phyloP scores from a whole-genome alignment of 2,888 invertebrate species.

The Dryocosmus kuriphilus region DNA sequence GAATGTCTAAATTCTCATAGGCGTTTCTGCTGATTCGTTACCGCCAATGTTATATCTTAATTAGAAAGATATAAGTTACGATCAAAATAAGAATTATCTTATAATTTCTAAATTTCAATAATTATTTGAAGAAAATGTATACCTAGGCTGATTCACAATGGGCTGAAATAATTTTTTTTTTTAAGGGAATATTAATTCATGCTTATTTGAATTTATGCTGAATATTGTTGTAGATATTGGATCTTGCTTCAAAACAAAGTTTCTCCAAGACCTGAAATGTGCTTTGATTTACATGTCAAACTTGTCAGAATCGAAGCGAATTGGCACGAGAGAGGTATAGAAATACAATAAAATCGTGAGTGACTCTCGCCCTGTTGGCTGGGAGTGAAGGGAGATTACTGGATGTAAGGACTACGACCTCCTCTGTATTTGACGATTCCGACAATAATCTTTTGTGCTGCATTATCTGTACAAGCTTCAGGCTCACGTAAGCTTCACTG shows the following conservation, averaged over 20 bases:
- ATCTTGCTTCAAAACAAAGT: conserved; percentile 41
- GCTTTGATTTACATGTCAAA: conserved; percentile 48
- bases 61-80: no score
- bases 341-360: conserved; percentile 25
- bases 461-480: not conserved
- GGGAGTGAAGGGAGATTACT: conserved; percentile 18
- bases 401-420: conserved; percentile 10
- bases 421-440: conserved; percentile 15
- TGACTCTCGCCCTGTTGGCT: conserved; percentile 4
- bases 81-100: no score
- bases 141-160: no score
- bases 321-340: not conserved
- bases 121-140: no score
- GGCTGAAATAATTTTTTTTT: not conserved
- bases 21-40: not conserved
- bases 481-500: not conserved
- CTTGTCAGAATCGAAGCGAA: conserved; percentile 36
- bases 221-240: conserved; percentile 29
- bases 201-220: not conserved
- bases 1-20: not conserved
- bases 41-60: no score
- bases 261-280: conserved; percentile 15
- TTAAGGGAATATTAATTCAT: not conserved
- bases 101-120: no score
- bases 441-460: conserved; percentile 23